Conservation (phyloP, 2,113 vertebrate species). For the Stictonetta naevosa region DNA sequence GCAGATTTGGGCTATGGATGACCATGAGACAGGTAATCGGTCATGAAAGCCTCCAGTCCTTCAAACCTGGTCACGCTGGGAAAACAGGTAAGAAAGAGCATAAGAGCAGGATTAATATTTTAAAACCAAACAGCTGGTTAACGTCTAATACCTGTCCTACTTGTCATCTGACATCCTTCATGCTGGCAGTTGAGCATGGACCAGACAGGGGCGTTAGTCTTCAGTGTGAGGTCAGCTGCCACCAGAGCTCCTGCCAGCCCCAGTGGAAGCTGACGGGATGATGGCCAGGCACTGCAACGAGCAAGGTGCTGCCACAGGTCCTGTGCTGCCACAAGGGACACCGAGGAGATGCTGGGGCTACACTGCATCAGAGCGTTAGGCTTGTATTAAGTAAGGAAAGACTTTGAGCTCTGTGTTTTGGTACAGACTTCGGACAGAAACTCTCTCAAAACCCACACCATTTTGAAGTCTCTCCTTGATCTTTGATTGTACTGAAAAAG, state of each 20-base stretch:
- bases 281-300: not conserved
- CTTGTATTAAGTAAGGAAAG: not conserved
- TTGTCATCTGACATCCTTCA: slow-evolving; percentile 24
- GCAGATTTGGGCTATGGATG: not conserved
- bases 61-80: not conserved
- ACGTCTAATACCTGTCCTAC: slow-evolving; percentile 19
- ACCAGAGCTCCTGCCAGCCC: not conserved
- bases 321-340: not conserved
- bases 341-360: not conserved
- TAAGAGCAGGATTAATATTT: slow-evolving; percentile 5
- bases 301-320: not conserved
- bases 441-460: not conserved
- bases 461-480: not conserved
- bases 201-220: not conserved
- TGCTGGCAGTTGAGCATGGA: not conserved
- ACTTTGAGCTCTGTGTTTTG: not conserved
- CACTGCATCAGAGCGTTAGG: not conserved
- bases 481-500: not conserved
- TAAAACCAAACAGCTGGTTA: slow-evolving; percentile 1
- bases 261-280: not conserved
- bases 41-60: not conserved
- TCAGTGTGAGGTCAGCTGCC: not conserved
- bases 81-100: not conserved
- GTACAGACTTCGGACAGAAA: not conserved
- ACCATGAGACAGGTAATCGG: not conserved